Base-by-base conservation (phyloP, 2,888 invertebrate species). In the Drosophila parthenogenetica region DNA sequence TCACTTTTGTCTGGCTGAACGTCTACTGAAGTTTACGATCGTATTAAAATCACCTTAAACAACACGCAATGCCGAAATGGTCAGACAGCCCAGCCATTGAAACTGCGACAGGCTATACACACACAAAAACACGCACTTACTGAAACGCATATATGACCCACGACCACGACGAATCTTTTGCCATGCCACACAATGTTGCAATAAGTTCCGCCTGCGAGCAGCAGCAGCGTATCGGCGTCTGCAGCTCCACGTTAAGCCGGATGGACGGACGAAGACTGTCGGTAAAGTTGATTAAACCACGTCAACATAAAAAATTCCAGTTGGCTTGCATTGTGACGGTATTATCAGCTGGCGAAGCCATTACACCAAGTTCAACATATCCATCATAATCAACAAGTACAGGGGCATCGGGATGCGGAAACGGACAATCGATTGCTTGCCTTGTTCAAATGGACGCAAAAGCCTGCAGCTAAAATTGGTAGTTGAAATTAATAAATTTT, bases 41-140 rank as follows among this genome's bases (percentile, higher is more conserved):
- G 86, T 87, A 87, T 87, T 87, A 87, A 87, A 87, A 89, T 87
- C 87, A 87, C 87, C 89, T 87, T 89, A 82, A 85, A 78, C 72
- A 81, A 83, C 87, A 87, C 86, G 87, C 87, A 87, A 85, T 69
- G 79, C 81, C 79, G 71, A 87, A 85, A 81, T 79, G 77, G 79
- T 69, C 76, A 84, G 78, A 69, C 68, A 73, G 66, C 63, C 51
- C 61, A 63, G 50, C 35, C 16, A 35, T 7, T n/a, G 17, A 63
- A 70, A 45, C 25, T 25, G 35, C 42, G 42, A 60, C 17, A 32
- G 35, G 42, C 49, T 35, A 22, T 8, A 35, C 39, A 39, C 43
- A 53, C 29, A 29, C 29, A 43, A 42, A 22, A 39, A 63, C 59
- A 53, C 13, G 39, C 46, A 29, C 48, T 63, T 42, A 55, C 58